Percentiles rank a stretch among this genome's conserved stretches.
phyloP scores from a whole-genome alignment of 64 coral and sea anemone species.

The Platygyra sinensis region DNA sequence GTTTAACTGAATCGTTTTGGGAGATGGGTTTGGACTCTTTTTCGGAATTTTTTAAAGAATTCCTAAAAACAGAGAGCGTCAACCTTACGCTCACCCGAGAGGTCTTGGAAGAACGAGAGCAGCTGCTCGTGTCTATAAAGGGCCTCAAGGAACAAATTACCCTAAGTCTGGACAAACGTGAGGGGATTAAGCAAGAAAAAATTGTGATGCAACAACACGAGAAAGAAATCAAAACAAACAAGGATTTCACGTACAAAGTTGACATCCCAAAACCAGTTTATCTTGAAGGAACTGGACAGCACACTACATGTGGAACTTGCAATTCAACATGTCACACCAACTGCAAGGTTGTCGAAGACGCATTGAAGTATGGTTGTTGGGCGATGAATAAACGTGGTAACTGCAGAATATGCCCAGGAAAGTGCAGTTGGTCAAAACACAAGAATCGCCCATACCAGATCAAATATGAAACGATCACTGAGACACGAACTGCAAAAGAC shows the following conservation, averaged over 20 bases:
- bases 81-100: slow-evolving; percentile 28
- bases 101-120: slow-evolving; percentile 37
- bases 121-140: not conserved
- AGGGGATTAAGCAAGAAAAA: slow-evolving; percentile 28
- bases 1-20: slow-evolving; percentile 46
- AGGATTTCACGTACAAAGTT: not conserved
- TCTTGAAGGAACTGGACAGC: not conserved
- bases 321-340: not conserved
- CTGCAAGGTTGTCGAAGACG: not conserved
- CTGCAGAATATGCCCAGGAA: not conserved
- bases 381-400: not conserved
- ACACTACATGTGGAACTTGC: not conserved
- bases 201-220: not conserved
- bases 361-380: not conserved
- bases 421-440: not conserved
- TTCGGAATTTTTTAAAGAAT: slow-evolving; percentile 1
- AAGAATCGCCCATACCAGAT: not conserved
- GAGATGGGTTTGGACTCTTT: slow-evolving; percentile 32
- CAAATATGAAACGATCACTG: not conserved
- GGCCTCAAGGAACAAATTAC: slow-evolving; percentile 23
- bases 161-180: slow-evolving; percentile 4
- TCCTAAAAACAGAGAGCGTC: slow-evolving; percentile 24
- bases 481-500: not conserved
- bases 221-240: not conserved
- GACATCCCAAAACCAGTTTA: not conserved